Conservation (phyloP, 1,140 invertebrate genomes). For the Halesus radiatus region DNA sequence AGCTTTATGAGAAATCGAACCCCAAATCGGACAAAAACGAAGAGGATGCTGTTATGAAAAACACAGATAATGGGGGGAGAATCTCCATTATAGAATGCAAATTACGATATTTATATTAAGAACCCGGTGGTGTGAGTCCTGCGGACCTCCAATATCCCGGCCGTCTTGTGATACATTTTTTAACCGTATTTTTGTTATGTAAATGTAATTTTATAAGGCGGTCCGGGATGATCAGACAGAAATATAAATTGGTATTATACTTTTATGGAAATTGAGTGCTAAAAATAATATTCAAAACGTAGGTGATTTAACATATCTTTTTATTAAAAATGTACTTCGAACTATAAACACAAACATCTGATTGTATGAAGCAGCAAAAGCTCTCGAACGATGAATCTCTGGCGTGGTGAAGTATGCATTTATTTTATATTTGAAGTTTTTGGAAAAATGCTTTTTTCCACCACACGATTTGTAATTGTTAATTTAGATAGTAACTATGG, state of each 20-base stretch:
- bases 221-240: neutral
- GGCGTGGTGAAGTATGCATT: too few species aligned
- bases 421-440: too few species aligned
- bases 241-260: neutral
- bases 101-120: constrained; percentile 52
- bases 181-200: constrained; percentile 3
- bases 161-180: too few species aligned
- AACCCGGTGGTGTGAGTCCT: constrained; percentile 20
- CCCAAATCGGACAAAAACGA: constrained; percentile 30
- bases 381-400: too few species aligned
- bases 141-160: neutral
- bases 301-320: too few species aligned
- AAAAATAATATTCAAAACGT: too few species aligned
- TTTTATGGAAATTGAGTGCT: neutral
- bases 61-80: constrained; percentile 40
- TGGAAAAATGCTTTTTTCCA: too few species aligned
- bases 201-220: neutral
- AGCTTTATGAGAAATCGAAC: constrained; percentile 2
- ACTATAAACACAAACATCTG: too few species aligned
- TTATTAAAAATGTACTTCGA: too few species aligned
- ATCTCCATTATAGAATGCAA: constrained; percentile 52
- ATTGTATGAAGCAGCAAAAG: too few species aligned
- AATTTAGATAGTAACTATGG: too few species aligned
- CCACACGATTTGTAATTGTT: too few species aligned
- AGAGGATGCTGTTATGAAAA: constrained; percentile 18